Base-by-base conservation (phyloP, 2,888 invertebrate genomes). In the Drosophila lacicola region DNA sequence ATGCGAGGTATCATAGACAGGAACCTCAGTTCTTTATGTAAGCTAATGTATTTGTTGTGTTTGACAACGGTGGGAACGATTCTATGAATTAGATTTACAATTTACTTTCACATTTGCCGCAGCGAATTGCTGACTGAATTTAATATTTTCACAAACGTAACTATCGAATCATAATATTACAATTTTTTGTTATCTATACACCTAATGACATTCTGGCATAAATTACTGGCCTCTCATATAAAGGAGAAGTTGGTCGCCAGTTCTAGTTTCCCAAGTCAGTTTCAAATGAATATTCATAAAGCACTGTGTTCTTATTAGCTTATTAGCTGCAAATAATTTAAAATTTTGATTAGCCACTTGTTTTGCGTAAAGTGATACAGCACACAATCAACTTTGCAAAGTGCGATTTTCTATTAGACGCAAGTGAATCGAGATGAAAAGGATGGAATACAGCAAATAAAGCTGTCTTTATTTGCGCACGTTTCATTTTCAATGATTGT, bases 281-380 rank as follows among this genome's bases (percentile, higher is more conserved):
- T 51, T 50, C 47, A 13, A 68, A 72, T 82, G 67, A 78, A 84
- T 78, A 84, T 87, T 78, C 78, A 81, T 78, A 56, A 66, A 36
- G 60, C 51, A 51, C 62, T 14, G 19, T 53, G 46, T 78, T 74
- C 60, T 71, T 71, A 55, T 47, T 51, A 65, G 47, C 63, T 66
- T 55, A 74, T 83, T 70, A 72, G 60, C 51, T 71, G 63, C 67
- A 62, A 85, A 73, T 75, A 50, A 65, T 62, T 61, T 19, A 33
- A 29, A 37, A 39, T n/a, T 37, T 33, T 53, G 33, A 58, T 51
- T 42, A 29, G 50, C 39, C 46, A 2, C 39, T 13, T 56, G 37
- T 36, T 41, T 19, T 36, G 25, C 34, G 19, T 50, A 29, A 21
- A 36, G 34, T 60, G 37, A 37, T 42, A 56, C 29, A 67, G 37